Conservation (phyloP, 2,888 invertebrate genomes). For the Linnaemya vulpina region DNA sequence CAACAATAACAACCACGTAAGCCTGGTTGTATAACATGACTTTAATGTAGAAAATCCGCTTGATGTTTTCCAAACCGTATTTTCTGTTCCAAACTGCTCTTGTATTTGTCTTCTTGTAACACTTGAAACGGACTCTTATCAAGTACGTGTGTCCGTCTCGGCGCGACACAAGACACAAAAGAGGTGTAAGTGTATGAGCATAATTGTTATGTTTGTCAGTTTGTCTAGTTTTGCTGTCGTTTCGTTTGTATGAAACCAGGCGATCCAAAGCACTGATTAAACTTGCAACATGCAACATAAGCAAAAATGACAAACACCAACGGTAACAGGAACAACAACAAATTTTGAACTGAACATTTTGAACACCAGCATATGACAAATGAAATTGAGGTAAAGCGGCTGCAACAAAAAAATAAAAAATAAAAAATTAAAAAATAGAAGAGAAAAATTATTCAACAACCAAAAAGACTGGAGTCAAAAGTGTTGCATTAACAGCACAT, state of each 20-base stretch:
- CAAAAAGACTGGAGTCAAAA: slow-evolving; percentile 29
- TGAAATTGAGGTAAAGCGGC: slow-evolving; percentile 55
- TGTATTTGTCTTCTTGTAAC: slow-evolving; percentile 64
- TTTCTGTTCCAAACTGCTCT: slow-evolving; percentile 32
- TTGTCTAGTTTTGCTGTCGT: slow-evolving; percentile 54
- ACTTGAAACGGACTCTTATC: slow-evolving; percentile 52
- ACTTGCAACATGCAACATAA: slow-evolving; percentile 70
- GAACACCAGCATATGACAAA: slow-evolving; percentile 68
- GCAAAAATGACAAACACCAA: slow-evolving; percentile 64
- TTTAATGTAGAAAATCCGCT: slow-evolving; percentile 73
- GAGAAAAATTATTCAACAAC: slow-evolving; percentile 17
- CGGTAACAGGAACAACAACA: slow-evolving; percentile 48
- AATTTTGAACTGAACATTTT: slow-evolving; percentile 49
- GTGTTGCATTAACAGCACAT: slow-evolving; percentile 39
- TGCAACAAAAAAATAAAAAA: background rate
- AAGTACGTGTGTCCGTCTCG: slow-evolving; percentile 38
- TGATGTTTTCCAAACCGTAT: slow-evolving; percentile 14
- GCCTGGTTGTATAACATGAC: slow-evolving; percentile 73
- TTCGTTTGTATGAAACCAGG: slow-evolving; percentile 59
- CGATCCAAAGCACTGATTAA: slow-evolving; percentile 69
- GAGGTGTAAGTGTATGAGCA: slow-evolving; percentile 70
- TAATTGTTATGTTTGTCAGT: slow-evolving; percentile 66
- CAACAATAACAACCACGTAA: slow-evolving; percentile 52
- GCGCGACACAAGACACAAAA: slow-evolving; percentile 51
- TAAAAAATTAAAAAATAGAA: background rate